Base-by-base conservation (phyloP, 2,113 vertebrate genomes). In the Heterotilapia buettikoferi region DNA sequence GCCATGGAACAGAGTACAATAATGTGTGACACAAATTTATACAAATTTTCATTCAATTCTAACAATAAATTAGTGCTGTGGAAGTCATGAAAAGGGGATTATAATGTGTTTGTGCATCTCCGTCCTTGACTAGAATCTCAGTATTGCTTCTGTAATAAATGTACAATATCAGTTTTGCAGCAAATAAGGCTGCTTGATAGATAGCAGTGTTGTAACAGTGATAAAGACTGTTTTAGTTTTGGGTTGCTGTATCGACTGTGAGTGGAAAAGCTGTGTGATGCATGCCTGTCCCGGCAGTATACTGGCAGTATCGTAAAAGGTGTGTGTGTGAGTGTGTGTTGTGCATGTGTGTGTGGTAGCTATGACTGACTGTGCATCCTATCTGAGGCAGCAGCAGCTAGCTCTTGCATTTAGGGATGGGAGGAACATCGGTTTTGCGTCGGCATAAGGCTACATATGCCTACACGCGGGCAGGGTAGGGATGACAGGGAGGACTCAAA, bases 401-500 rank as follows among this genome's bases (percentile, higher is more conserved):
- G 93, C 86, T 88, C 63, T 82, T 56, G 80, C 83, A 80, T 81
- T 88, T 82, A 79, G 59, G 36, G 86, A 89, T 84, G 82, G 88
- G 82, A 82, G 88, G 36, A 84, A 84, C 83, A 53, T 8, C 47
- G 13, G 80, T 80, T 78, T 89, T n/a, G 81, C 50, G 83, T 87
- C 54, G 87, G 84, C 87, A 82, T 52, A 57, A 66, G 61, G 43
- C 82, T 90, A 61, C 90, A 79, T 85, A 88, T 90, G 88, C 86
- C 81, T 78, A 83, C 89, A 85, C 7, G 40, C 81, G 16, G 88
- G 80, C 26, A 33, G 85, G 43, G 47, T 83, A 63, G 83, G 83
- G 89, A 87, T 90, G 92, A 92, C 92, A 86, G 88, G 84, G 80
- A 92, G 85, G 68, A 92, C 89, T 94, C 87, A 61, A 82, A 89